Base-by-base conservation (phyloP, 2,113 vertebrate species). In the Helogale parvula region DNA sequence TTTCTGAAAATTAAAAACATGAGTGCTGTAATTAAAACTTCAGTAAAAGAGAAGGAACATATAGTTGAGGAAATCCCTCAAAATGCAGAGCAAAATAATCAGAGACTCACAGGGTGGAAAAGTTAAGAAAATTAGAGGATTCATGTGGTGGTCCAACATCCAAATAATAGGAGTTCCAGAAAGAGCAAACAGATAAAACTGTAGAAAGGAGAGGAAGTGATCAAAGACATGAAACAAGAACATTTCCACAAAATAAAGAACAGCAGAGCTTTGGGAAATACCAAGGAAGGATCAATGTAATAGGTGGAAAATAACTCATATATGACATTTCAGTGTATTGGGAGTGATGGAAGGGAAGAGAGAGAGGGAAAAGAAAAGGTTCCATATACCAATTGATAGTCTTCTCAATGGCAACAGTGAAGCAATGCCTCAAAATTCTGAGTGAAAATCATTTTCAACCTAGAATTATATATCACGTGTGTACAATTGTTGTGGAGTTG, bases 71-170 rank as follows among this genome's bases (percentile, higher is more conserved):
- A 91, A 88, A 35, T 91, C 41, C 63, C 12, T 57, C 33, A 79
- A 57, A 71, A 77, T 71, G 29, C 54, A 52, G 65, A 45, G 86
- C 19, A 86, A 94, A 90, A 71, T 47, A 68, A 85, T 80, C 4
- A 63, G 52, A 93, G 68, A 82, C 57, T 11, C 93, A 45, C 27
- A 93, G 7, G 9, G 17, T 89, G 47, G 45, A 66, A 90, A 90
- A 83, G 19, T 88, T 88, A 72, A 95, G 68, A 93, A 96, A 91
- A 72, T 88, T 66, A 66, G 35, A 95, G 50, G 63, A 63, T 57
- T 50, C 65, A 5, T 35, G 68, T 80, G 84, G 52, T 52, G 60
- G 31, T 27, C 33, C 63, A 84, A 87, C 35, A 90, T 47, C 12
- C 35, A 82, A 71, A 63, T 14, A 69, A 69, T 3, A 77, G 29